Evolutionary conservation across 2,797 vertebrate genomes (phyloP), one percentile per base, ranked within the genome.

Genomic region (Esox masquinongy): DNA sequence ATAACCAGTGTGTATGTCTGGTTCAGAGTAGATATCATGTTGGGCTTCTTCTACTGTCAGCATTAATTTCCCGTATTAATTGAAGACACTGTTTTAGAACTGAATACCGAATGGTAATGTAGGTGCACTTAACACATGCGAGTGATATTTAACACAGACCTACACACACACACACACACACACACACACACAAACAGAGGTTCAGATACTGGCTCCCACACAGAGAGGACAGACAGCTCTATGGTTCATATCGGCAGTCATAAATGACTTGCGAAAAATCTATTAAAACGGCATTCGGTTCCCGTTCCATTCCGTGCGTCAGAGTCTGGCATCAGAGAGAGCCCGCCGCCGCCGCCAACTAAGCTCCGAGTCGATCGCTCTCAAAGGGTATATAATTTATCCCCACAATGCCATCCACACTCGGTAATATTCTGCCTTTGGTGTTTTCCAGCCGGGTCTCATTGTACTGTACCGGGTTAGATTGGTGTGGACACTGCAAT

Each of bases 141-240:
- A 47, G 43, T 47, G 12, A 47, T 14, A 11, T 14, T 11, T 11
- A 64, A 64, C 61, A 64, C 14, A 16, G 2, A 17, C 59, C 2
- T 11, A 24, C 59, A 61, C 59, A 61, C 59, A 61, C 59, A 61
- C 59, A 61, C 59, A 61, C 59, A 70, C 68, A 50, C 39, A 47
- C 39, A 43, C 22, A 49, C 67, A 69, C 64, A 67, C 64, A 67
- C 64, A 17, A 26, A 31, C 66, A 17, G 31, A 36, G 14, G 16
- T 9, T 16, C 66, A 39, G 5, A 68, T 14, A 68, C 66, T 1
- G 5, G 31, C 66, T 8, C 66, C 15, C 66, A 68, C 34, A 17
- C 15, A 51, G 8, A 31, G 16, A 17, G 49, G 11, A 70, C 43
- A 16, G 2, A 24, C 47, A 49, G 43, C 68, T 50, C 22, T 70